Evolutionary conservation across 2,113 vertebrate species (phyloP), one percentile per base, ranked within the genome.

Genomic region (Etheostoma cragini): DNA sequence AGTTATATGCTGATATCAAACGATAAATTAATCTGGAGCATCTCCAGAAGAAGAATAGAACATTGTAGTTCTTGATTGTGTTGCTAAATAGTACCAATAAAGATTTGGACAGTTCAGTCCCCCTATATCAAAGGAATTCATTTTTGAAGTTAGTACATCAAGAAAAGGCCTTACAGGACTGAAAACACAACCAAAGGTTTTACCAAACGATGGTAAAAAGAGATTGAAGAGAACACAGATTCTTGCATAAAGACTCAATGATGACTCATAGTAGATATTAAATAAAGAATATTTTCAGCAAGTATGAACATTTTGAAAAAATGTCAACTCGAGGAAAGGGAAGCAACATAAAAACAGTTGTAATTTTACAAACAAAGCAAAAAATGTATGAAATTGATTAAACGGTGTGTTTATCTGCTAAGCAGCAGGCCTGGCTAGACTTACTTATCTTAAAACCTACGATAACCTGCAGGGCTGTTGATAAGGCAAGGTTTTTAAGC

Each of bases 111-210:
- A 42, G 10, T 42, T 42, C 2, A 42, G 38, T 10, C 38, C 38
- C 38, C 38, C 38, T 10, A 10, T 11, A 42, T 11, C 38, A 11
- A 42, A 42, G 8, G 81, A 81, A 83, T 83, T 47, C 50, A 45
- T 58, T 58, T 69, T 47, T 53, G 61, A 35, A 26, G 45, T 38
- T 0, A 26, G 24, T 8, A n/a, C n/a, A n/a, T n/a, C 12, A 53
- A 45, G 35, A 70, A 35, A 54, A 71, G 38, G 68, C 24, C 61
- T 66, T 26, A 56, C 53, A 50, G 64, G 24, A 50, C 14, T 35
- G 45, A 47, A 47, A 50, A 38, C 71, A 19, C 13, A 45, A 71
- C 35, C 61, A 49, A 56, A 76, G 14, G 57, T 22, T 50, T 3
- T 7, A 50, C 47, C 35, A 58, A 38, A 22, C 1, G 11, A n/a